Percentiles rank a stretch among this genome's conserved stretches.
These are phyloP conservation scores for Agonopterix subpropinquella DNA, from an alignment of 2,888 invertebrate species.

Conservation along the genomic window DNA sequence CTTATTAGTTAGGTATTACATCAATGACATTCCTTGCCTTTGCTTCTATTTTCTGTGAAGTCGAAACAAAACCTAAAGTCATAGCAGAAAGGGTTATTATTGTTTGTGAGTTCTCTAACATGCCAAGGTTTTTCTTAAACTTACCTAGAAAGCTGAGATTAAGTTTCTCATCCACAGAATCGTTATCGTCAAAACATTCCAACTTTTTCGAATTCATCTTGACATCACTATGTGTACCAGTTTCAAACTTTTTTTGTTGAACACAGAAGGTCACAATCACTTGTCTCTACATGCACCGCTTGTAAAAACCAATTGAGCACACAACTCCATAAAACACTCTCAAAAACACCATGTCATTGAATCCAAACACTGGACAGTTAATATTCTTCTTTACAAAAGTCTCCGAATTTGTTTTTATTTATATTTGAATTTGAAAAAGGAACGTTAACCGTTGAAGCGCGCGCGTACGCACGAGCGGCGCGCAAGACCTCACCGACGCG, in stretches of 20 bases:
- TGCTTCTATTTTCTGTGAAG: too few relatives aligned
- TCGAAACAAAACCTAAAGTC: too few relatives aligned
- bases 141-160: constrained; percentile 73
- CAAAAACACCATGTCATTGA: not conserved
- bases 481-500: constrained; percentile 52
- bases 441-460: constrained; percentile 38
- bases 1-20: not conserved
- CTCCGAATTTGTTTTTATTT: constrained; percentile 24
- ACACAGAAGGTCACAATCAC: constrained; percentile 60
- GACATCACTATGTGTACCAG: constrained; percentile 36
- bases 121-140: constrained; percentile 13
- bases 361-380: constrained; percentile 22
- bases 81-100: too few relatives aligned
- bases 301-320: constrained; percentile 14
- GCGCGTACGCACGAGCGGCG: constrained; percentile 45
- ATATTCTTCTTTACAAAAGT: constrained; percentile 21
- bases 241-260: constrained; percentile 36
- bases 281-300: constrained; percentile 51
- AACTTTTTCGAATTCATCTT: constrained; percentile 72
- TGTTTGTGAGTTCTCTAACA: too few relatives aligned
- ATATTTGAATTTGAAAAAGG: constrained; percentile 55
- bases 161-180: constrained; percentile 64
- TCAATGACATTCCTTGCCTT: not conserved
- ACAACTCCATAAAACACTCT: constrained; percentile 5
- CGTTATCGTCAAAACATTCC: constrained; percentile 64